These are phyloP conservation scores for Tetramorium parvispinum DNA, from an alignment of 1,140 invertebrate genomes.

Conservation along the genomic window DNA sequence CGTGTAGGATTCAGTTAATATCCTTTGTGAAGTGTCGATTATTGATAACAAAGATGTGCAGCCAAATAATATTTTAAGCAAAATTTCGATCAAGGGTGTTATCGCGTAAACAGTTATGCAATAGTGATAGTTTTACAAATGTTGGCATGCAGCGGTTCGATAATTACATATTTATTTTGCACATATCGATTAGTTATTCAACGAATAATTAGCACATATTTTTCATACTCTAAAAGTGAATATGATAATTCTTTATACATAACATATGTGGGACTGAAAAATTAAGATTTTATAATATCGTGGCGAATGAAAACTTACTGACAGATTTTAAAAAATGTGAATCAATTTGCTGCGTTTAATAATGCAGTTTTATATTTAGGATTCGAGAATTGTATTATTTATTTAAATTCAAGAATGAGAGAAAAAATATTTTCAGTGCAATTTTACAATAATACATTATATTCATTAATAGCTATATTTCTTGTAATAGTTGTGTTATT, in stretches of 20 bases:
- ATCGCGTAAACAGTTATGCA: background rate
- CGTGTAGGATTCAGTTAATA: conserved; percentile 51
- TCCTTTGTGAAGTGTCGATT: conserved; percentile 58
- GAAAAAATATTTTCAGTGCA: background rate
- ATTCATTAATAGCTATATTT: background rate
- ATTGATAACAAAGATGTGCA: conserved; percentile 21
- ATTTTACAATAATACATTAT: background rate
- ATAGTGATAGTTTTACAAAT: background rate
- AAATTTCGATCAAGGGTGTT: conserved; percentile 8
- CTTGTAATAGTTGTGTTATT: background rate
- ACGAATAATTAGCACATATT: background rate
- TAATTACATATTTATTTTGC: conserved; percentile 6
- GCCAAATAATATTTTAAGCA: background rate
- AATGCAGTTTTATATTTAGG: background rate
- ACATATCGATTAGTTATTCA: background rate
- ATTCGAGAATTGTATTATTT: background rate
- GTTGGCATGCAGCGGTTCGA: background rate
- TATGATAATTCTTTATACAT: background rate
- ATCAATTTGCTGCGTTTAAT: background rate
- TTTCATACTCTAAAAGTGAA: background rate
- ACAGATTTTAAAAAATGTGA: background rate
- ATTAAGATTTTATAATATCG: background rate
- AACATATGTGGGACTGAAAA: background rate
- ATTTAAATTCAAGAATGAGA: background rate
- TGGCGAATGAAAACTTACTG: background rate